Evolutionary conservation across 2,888 invertebrate genomes (phyloP), one percentile per base, ranked within the genome.

Genomic region (Dorcus hopei): DNA sequence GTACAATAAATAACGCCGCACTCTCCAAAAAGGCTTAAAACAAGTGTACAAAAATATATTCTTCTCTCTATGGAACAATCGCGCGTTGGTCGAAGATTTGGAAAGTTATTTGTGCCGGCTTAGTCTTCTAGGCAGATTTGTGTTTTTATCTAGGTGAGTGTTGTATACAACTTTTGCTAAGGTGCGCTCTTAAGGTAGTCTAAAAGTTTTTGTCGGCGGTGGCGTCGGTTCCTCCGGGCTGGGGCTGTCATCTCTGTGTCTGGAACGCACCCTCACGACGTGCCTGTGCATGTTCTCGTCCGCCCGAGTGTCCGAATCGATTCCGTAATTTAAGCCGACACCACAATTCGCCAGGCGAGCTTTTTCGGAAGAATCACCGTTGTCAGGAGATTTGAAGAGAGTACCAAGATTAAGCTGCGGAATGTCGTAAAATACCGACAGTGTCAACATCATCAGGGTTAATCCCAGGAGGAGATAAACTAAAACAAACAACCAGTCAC

Each of bases 381-480:
- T 57, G 2, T 42, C 57, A 9, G 87, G 38, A 62, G 88, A 82
- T 50, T 59, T 87, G 77, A 93, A 92, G 45, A 91, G 85, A 61
- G 88, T 83, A 65, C 91, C 90, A 58, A 94, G 79, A 78, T 94
- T 93, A 68, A 94, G 81, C 80, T 94, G 91, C 3, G 94, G 94
- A 67, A 95, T 91, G 76, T 93, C 93, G 79, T 93, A 93, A 80
- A 93, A 89, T 26, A 93, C 88, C 2, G 91, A 90, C 72, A 94
- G 79, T 9, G 89, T 85, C 68, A 93, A 81, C 91, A 94, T 91
- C 83, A 93, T 86, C 79, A 89, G 88, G 14, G 91, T 88, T 62
- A 94, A 83, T 38, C 94, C 94, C 72, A 87, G 71, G 70, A 92
- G 80, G n/a, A 93, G 81, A 77, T 92, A 93, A 62, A 84, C 91